Evolutionary conservation across 2,113 vertebrate genomes (phyloP), one percentile per base, ranked within the genome.

Genomic region (Panurus biarmicus): DNA sequence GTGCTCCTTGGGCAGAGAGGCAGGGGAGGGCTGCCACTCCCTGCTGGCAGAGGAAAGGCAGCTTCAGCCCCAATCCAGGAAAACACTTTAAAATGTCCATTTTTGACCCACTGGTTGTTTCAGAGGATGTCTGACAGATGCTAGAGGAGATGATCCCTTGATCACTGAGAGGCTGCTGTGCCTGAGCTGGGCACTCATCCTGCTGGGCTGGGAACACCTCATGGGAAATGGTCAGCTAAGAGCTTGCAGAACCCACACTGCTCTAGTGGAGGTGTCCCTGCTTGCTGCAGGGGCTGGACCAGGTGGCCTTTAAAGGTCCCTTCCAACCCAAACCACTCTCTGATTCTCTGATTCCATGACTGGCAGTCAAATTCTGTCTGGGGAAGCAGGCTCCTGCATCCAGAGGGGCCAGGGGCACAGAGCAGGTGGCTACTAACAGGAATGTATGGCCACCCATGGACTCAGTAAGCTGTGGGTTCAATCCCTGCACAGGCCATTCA

Each of bases 371-470:
- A 50, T 29, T 61, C 44, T 66, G 19, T 12, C 12, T 16, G 38
- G 42, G n/a, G n/a, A 13, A 57, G 45, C 24, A 36, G 60, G 45
- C 9, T 73, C 65, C 51, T 4, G 1, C 8, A 5, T 12, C 51
- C 53, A 72, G 69, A 64, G 33, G 28, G 22, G 53, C 35, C 44
- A 23, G 31, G 36, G 40, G 65, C 56, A 79, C n/a, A 8, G 33
- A 58, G 44, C 35, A 33, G 1, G 9, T 7, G 10, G 71, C 51
- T 66, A 20, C 10, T 15, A 40, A 38, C 22, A 31, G 38, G 44
- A 48, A 61, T 6, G 7, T 4, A 42, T 3, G 42, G 29, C 38
- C 29, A 53, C 1, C 29, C 29, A 57, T 0, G 0, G 47, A 24
- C 10, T 57, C 18, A 61, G 4, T 7, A 33, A 54, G 13, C 18